These are phyloP conservation scores for Ptiloglossa arizonensis DNA, from an alignment of 1,140 invertebrate genomes.

Conservation along the genomic window DNA sequence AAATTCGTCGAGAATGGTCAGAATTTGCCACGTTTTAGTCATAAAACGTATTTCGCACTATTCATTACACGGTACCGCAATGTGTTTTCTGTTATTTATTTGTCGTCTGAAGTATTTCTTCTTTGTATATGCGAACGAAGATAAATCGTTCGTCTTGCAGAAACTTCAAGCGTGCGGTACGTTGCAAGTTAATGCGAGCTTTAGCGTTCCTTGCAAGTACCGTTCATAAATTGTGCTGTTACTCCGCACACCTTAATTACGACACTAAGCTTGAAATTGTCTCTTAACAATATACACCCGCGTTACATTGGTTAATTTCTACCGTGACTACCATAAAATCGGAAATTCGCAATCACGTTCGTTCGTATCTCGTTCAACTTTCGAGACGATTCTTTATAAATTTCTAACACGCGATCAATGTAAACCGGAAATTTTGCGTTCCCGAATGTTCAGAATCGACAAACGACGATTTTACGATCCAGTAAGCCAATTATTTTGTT, in stretches of 20 bases:
- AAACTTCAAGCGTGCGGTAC: not conserved
- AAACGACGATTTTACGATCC: no score
- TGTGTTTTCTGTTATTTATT: not conserved
- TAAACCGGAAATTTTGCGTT: no score
- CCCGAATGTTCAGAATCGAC: no score
- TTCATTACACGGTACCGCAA: not conserved
- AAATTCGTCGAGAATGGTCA: no score
- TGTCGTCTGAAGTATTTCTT: not conserved
- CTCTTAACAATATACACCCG: not conserved
- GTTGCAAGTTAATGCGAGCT: conserved; percentile 19
- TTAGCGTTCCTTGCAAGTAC: not conserved
- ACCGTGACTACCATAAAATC: not conserved
- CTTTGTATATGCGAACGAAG: not conserved
- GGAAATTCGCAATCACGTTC: not conserved
- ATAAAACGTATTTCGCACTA: no score
- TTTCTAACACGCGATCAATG: not conserved
- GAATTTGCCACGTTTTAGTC: no score
- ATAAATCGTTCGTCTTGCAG: conserved; percentile 3
- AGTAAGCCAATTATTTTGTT: no score
- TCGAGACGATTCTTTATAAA: not conserved
- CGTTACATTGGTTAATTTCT: not conserved
- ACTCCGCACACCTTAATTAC: conserved; percentile 22
- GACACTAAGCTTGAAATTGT: conserved; percentile 11
- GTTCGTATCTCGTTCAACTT: not conserved
- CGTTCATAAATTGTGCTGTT: conserved; percentile 31